phyloP scores from a whole-genome alignment of 1,140 invertebrate species.

The Brachionus plicatilis region DNA sequence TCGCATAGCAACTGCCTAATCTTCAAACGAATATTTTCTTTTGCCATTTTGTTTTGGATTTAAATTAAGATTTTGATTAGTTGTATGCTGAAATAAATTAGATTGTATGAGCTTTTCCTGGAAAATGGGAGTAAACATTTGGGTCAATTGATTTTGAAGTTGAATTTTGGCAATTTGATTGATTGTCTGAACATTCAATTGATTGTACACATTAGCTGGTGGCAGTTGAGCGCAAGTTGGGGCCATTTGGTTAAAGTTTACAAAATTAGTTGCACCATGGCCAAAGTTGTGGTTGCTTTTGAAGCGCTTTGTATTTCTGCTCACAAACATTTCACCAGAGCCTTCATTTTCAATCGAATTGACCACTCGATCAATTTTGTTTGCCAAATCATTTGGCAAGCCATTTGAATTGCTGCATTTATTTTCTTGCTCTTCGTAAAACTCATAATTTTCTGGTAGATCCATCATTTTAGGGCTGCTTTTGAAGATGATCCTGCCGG shows the following conservation, averaged over 20 bases:
- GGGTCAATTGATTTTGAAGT: conserved; percentile 1
- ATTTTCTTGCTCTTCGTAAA: background rate
- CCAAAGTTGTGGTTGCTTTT: background rate
- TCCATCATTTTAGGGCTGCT: background rate
- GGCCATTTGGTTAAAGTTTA: background rate
- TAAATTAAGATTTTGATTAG: background rate
- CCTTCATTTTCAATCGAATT: background rate
- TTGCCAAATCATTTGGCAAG: background rate
- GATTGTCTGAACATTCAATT: background rate
- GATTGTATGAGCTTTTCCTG: background rate
- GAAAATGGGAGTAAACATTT: background rate
- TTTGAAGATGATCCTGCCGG: background rate
- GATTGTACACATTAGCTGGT: background rate
- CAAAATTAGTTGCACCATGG: background rate
- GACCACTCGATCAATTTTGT: background rate
- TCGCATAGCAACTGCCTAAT: background rate
- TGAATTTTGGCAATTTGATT: background rate
- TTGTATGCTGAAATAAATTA: background rate
- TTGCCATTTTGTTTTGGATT: background rate
- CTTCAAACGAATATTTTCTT: background rate
- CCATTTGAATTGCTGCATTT: background rate
- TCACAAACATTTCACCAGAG: background rate
- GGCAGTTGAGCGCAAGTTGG: background rate
- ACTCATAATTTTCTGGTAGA: background rate
- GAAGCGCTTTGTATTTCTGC: background rate